A percentile compares a stretch with the other conserved stretches of the same genome.
Conservation (phyloP, 2,797 vertebrate genomes). For the Prunella strophiata region DNA sequence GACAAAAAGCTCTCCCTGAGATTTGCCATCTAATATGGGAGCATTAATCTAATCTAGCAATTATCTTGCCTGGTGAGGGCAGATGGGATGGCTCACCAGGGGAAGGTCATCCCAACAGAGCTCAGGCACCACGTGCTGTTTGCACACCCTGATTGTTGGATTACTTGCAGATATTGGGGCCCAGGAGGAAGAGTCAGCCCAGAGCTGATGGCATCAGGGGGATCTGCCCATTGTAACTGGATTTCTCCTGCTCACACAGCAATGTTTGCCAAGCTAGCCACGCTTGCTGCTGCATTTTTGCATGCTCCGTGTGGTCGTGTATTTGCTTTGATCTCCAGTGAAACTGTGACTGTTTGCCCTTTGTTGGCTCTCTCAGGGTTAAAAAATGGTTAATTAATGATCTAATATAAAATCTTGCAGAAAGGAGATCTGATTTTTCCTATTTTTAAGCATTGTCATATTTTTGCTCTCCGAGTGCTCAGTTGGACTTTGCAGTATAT, state of each 20-base stretch:
- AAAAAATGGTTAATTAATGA: neutral
- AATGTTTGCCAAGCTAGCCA: neutral
- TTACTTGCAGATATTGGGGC: slow-evolving; percentile 9
- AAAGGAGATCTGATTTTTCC: neutral
- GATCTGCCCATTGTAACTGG: slow-evolving; percentile 31
- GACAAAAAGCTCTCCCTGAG: neutral
- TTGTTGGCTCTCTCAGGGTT: neutral
- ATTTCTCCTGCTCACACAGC: slow-evolving; percentile 27
- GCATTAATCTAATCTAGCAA: slow-evolving; percentile 46
- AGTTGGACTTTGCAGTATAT: neutral
- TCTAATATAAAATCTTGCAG: neutral
- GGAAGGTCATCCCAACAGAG: slow-evolving; percentile 57
- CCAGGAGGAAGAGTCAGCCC: neutral
- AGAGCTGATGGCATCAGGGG: slow-evolving; percentile 34
- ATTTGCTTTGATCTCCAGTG: neutral
- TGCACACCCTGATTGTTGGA: slow-evolving; percentile 41
- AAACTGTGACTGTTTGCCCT: neutral
- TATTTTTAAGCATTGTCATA: neutral
- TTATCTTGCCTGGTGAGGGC: slow-evolving; percentile 46
- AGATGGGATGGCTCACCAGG: slow-evolving; percentile 47
- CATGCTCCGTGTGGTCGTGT: neutral
- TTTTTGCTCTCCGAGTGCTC: neutral
- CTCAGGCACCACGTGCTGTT: slow-evolving; percentile 61
- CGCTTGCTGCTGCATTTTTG: neutral
- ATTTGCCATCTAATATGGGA: neutral